Conservation (phyloP, 2,888 invertebrate genomes). For the Molorchus minor region DNA sequence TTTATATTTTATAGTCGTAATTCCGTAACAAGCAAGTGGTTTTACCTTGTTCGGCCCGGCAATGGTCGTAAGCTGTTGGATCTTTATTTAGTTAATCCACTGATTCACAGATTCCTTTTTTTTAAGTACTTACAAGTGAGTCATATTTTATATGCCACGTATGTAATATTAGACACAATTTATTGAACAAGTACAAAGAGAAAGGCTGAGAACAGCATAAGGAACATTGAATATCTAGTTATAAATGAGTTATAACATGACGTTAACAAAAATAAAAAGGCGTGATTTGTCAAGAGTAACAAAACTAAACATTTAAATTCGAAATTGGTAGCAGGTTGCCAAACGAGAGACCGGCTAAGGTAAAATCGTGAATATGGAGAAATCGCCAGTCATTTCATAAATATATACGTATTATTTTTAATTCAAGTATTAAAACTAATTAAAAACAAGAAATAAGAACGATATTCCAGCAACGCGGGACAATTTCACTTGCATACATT, state of each 20-base stretch:
- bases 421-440: background rate
- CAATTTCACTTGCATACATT: background rate
- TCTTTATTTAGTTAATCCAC: no score
- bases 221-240: background rate
- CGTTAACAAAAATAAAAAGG: background rate
- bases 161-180: no score
- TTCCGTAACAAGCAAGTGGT: no score
- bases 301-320: background rate
- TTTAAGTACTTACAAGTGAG: no score
- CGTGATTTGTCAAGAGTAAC: background rate
- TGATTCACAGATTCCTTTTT: no score
- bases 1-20: no score
- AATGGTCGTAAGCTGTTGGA: no score
- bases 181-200: no score
- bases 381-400: background rate
- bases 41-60: no score
- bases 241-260: background rate
- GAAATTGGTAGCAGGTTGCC: constrained; percentile 2
- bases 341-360: background rate
- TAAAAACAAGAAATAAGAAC: background rate
- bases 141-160: no score
- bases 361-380: constrained; percentile 2
- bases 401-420: background rate
- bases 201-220: no score
- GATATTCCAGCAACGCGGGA: background rate